These are phyloP conservation scores for Novumbra hubbsi DNA, from an alignment of 2,797 vertebrate species.

Conservation along the genomic window DNA sequence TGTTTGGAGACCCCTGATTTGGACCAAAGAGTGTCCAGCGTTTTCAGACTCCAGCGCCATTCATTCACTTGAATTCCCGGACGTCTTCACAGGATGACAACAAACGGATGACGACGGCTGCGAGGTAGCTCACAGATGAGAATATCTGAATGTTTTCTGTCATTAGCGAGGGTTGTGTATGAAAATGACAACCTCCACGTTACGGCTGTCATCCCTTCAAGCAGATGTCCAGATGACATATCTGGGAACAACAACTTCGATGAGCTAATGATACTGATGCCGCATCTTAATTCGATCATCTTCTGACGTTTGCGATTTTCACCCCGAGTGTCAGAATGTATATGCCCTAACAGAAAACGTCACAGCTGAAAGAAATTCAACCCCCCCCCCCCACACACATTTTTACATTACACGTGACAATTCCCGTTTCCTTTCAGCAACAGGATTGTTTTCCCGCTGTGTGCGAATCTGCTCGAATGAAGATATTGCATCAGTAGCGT, in stretches of 20 bases:
- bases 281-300: no score
- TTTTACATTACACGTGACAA: no score
- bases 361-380: no score
- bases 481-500: no score
- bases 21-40: neutral
- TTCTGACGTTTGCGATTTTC: no score
- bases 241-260: conserved; percentile 16
- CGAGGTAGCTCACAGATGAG: neutral
- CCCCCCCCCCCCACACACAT: no score
- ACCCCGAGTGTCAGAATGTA: no score
- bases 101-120: neutral
- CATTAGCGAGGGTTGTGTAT: neutral
- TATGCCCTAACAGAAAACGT: no score
- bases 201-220: conserved; percentile 9
- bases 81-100: neutral
- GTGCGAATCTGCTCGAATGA: no score
- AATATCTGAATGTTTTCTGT: neutral
- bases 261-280: conserved; percentile 22
- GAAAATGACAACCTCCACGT: neutral
- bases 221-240: conserved; percentile 22
- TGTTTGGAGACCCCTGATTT: no score
- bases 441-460: no score
- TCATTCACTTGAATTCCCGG: neutral
- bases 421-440: no score
- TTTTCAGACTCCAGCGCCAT: neutral